Evolutionary conservation across 2,113 vertebrate genomes (phyloP).

Genomic region (Euleptes europaea): DNA sequence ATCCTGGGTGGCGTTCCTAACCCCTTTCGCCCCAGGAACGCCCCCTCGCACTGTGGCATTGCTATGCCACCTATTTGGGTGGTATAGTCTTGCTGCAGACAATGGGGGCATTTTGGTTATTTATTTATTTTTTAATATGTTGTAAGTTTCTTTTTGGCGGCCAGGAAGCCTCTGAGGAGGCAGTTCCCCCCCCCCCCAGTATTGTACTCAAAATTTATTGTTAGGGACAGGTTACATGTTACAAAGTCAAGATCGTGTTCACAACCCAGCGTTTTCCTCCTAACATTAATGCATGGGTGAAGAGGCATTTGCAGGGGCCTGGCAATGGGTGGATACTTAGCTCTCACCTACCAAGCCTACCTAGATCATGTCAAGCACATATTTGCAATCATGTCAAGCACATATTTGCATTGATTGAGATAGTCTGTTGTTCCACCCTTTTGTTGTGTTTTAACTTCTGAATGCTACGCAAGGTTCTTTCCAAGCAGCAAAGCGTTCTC

Average conservation of each 20-base stretch:
- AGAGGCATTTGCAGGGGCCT: background rate
- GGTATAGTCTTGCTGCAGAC: too few species aligned
- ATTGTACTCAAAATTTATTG: background rate
- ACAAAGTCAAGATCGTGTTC: background rate
- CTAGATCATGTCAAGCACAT: background rate
- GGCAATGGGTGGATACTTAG: too few species aligned
- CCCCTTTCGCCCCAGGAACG: too few species aligned
- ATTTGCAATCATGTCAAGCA: background rate
- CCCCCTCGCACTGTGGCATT: too few species aligned
- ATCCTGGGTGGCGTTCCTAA: too few species aligned
- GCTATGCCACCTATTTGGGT: too few species aligned
- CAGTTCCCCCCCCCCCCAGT: too few species aligned
- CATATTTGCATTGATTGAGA: background rate
- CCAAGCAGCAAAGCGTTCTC: slow-evolving; percentile 23
- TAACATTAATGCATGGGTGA: background rate
- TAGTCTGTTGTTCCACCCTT: background rate
- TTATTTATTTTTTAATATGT: too few species aligned
- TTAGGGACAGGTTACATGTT: background rate
- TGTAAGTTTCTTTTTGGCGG: too few species aligned
- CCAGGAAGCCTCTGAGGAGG: too few species aligned
- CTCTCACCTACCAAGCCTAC: too few species aligned
- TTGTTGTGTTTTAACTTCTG: background rate
- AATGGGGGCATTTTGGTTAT: too few species aligned
- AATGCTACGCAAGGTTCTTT: slow-evolving; percentile 4
- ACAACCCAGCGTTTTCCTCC: background rate